Evolutionary conservation across 2,888 invertebrate species (phyloP), one percentile per base, ranked within the genome.

Genomic region (Pardosa pseudoannulata): DNA sequence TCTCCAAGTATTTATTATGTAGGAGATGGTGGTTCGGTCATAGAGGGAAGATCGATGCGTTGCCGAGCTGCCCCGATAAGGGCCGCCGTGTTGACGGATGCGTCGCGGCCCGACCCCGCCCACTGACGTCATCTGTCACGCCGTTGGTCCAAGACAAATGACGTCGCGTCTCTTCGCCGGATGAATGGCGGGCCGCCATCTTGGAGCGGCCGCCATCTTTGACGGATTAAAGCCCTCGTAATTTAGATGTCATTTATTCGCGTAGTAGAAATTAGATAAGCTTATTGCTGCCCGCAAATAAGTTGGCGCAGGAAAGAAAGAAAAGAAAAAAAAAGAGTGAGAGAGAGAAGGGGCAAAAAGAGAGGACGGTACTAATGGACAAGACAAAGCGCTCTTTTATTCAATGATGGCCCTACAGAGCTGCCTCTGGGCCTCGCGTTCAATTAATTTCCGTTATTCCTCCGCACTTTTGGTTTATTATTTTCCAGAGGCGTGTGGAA

Each of bases 61-160:
- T 23, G 78, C 41, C n/a, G 76, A 76, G 70, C 71, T 70, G 41
- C 76, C 76, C 76, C 68, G 74, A 79, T 73, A 86, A 86, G 85
- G 74, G 74, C 73, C 74, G 74, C 79, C 85, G 67, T 67, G 78
- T 75, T 86, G 85, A 86, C 85, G 79, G 79, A 86, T 86, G 85
- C 74, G 73, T 67, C 85, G 68, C 39, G 32, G 62, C 36, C 62
- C 70, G 85, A 86, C 79, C 85, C 85, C 85, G 85, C 85, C 85
- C 70, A 86, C 85, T 86, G 79, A 86, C 85, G 85, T 86, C 85
- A 86, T 86, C 85, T 86, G 85, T 86, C 85, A 86, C 79, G 79
- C 70, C 62, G 79, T 79, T 79, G 85, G 79, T 79, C 85, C 50
- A 79, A 85, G 83, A 85, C 83, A 85, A 85, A 85, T 85, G 83